These are phyloP conservation scores for Prenolepis imparis DNA, from an alignment of 2,888 invertebrate genomes.

Conservation along the genomic window DNA sequence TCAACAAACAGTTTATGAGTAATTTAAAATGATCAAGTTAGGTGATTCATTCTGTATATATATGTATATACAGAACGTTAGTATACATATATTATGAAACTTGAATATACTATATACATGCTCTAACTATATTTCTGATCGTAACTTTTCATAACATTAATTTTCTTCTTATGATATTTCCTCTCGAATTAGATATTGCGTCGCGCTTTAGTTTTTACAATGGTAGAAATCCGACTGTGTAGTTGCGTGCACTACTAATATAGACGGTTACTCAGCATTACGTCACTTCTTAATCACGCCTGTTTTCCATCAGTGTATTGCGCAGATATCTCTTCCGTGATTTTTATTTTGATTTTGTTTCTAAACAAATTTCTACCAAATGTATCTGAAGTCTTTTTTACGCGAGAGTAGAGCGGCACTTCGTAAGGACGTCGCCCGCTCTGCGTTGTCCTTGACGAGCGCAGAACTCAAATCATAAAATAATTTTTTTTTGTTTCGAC, in stretches of 20 bases:
- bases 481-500: neutral
- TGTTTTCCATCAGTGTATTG: conserved; percentile 38
- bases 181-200: neutral
- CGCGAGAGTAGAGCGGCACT: neutral
- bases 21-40: neutral
- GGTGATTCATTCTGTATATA: neutral
- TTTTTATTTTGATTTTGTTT: conserved; percentile 4
- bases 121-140: neutral
- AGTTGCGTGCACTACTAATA: conserved; percentile 2
- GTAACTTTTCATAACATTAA: neutral
- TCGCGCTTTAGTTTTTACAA: conserved; percentile 27
- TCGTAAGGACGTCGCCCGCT: neutral
- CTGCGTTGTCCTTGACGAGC: neutral
- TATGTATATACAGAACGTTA: neutral
- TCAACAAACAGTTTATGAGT: neutral
- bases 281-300: conserved; percentile 49
- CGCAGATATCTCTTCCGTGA: conserved; percentile 15
- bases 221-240: neutral
- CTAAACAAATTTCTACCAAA: neutral
- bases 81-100: neutral
- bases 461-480: neutral
- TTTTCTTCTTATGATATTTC: neutral
- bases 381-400: neutral
- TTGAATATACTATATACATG: neutral
- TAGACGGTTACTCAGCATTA: conserved; percentile 37